phyloP scores from a whole-genome alignment of 2,797 vertebrate genomes.

The Hydrolagus colliei region DNA sequence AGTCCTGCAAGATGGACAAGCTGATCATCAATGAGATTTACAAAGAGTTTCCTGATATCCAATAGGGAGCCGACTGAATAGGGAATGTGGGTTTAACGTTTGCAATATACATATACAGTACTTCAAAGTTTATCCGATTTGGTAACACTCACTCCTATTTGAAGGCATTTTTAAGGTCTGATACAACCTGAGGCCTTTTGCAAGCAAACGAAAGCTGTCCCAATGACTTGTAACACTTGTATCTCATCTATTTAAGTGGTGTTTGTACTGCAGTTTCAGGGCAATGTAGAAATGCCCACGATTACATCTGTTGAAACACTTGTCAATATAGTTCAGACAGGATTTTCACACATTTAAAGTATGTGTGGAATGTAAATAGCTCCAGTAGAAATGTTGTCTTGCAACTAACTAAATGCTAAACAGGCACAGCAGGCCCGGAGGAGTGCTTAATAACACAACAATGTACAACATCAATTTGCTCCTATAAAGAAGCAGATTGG shows the following conservation, averaged over 20 bases:
- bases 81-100: not conserved
- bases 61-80: not conserved
- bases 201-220: not conserved
- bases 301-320: not conserved
- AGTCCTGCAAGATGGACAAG: constrained; percentile 90
- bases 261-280: not conserved
- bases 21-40: constrained; percentile 86
- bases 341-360: not conserved
- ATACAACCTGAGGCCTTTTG: not conserved
- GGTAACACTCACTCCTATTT: not conserved
- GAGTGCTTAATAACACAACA: not conserved
- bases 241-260: not conserved
- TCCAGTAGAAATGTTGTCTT: not conserved
- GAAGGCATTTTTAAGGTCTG: not conserved
- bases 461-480: no score
- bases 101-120: not conserved
- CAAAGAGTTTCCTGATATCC: constrained; percentile 82
- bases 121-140: not conserved
- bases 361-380: not conserved
- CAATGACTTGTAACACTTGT: not conserved
- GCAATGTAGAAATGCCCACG: not conserved
- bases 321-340: not conserved
- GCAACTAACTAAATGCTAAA: not conserved
- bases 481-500: no score
- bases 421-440: no score